phyloP scores from a whole-genome alignment of 2,113 vertebrate genomes.

The Actenoides hombroni region DNA sequence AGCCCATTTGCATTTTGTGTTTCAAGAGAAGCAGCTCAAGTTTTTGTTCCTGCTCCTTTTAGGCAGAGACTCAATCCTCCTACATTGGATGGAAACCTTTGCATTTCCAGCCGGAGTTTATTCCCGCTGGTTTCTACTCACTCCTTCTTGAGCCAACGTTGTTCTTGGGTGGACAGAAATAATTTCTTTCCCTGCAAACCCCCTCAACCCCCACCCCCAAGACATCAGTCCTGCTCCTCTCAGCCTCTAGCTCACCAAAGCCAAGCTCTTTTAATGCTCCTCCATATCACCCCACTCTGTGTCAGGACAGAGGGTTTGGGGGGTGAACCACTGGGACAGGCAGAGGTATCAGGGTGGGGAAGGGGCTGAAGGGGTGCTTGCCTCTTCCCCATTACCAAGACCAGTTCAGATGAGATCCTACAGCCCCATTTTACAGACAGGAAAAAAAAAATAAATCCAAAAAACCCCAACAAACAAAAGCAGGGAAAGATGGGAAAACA shows the following conservation, averaged over 20 bases:
- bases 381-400: background rate
- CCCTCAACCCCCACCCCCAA: background rate
- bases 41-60: background rate
- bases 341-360: background rate
- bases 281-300: background rate
- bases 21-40: background rate
- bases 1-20: background rate
- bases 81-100: background rate
- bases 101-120: background rate
- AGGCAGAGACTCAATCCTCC: background rate
- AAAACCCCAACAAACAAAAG: too few relatives aligned
- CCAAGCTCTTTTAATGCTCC: background rate
- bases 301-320: background rate
- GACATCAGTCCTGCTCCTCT: background rate
- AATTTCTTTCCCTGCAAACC: background rate
- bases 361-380: background rate
- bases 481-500: background rate
- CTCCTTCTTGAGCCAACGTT: background rate
- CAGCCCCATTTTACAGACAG: background rate
- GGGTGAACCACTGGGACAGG: background rate
- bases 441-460: background rate
- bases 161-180: slow-evolving; percentile 1
- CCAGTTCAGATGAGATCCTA: background rate
- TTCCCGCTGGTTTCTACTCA: background rate
- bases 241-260: background rate